Evolutionary conservation across 2,888 invertebrate genomes (phyloP).

Genomic region (Molanna angustata): DNA sequence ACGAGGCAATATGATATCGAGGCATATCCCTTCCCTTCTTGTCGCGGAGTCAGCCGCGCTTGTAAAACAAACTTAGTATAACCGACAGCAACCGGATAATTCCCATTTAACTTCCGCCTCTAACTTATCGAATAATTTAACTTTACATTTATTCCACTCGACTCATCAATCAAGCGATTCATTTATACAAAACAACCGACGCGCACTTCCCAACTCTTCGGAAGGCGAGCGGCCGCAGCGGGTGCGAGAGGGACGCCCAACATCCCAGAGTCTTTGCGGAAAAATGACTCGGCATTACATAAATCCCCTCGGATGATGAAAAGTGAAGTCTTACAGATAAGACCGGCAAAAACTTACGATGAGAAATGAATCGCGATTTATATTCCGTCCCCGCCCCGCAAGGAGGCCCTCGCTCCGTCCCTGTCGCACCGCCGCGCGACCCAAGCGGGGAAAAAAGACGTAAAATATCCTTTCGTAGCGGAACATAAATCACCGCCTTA

Average conservation of each 20-base stretch:
- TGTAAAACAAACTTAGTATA: slow-evolving; percentile 33
- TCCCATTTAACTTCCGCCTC: slow-evolving; percentile 60
- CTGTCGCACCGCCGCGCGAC: slow-evolving; percentile 14
- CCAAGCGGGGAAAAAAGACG: slow-evolving; percentile 27
- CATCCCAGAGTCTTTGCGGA: slow-evolving; percentile 55
- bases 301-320: slow-evolving; percentile 61
- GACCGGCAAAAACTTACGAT: slow-evolving; percentile 61
- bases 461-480: slow-evolving; percentile 32
- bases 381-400: slow-evolving; percentile 45
- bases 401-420: slow-evolving; percentile 12
- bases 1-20: not conserved
- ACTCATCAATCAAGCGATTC: slow-evolving; percentile 57
- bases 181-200: slow-evolving; percentile 32
- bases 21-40: slow-evolving; percentile 2
- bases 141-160: slow-evolving; percentile 61
- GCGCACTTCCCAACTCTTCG: slow-evolving; percentile 35
- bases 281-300: slow-evolving; percentile 62
- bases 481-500: slow-evolving; percentile 37
- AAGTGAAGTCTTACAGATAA: slow-evolving; percentile 61
- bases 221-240: slow-evolving; percentile 41
- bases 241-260: slow-evolving; percentile 42
- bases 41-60: slow-evolving; percentile 15
- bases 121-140: slow-evolving; percentile 62
- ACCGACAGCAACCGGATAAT: slow-evolving; percentile 58
- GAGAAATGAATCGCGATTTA: slow-evolving; percentile 60